These are phyloP conservation scores for Nephrotoma appendiculata DNA, from an alignment of 2,888 invertebrate species.

Conservation along the genomic window DNA sequence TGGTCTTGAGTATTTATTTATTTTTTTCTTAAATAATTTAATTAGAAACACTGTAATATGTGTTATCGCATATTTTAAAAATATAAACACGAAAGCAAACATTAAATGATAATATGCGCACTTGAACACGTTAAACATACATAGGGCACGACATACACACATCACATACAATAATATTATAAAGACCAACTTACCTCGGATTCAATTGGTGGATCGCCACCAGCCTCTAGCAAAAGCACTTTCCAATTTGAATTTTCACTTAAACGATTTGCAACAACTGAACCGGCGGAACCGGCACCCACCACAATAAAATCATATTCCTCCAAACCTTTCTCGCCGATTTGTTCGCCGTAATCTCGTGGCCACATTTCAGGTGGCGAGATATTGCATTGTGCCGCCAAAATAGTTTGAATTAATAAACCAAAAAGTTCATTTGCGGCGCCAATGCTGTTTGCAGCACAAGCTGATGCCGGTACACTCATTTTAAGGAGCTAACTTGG, in stretches of 20 bases:
- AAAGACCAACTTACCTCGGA: constrained; percentile 20
- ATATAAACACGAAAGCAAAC: neutral
- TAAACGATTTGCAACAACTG: constrained; percentile 35
- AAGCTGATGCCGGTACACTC: constrained; percentile 10
- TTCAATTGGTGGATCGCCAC: constrained; percentile 34
- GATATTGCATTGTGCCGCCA: constrained; percentile 43
- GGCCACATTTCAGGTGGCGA: constrained; percentile 40
- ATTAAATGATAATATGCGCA: neutral
- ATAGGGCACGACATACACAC: neutral
- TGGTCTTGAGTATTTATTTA: neutral
- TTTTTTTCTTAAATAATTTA: neutral
- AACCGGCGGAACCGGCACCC: constrained; percentile 36
- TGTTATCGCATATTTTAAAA: neutral
- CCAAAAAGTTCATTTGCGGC: constrained; percentile 33
- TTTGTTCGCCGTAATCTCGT: constrained; percentile 27
- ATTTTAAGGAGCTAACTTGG: neutral
- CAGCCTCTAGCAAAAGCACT: constrained; percentile 36
- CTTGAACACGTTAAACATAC: neutral
- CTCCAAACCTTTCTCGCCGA: constrained; percentile 15
- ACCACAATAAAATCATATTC: constrained; percentile 33
- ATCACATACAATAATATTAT: neutral
- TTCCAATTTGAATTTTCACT: constrained; percentile 32
- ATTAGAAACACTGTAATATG: neutral
- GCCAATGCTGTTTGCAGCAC: constrained; percentile 20
- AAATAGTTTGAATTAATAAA: constrained; percentile 40